Evolutionary conservation across 2,113 vertebrate genomes (phyloP).

Genomic region (Capra hircus): DNA sequence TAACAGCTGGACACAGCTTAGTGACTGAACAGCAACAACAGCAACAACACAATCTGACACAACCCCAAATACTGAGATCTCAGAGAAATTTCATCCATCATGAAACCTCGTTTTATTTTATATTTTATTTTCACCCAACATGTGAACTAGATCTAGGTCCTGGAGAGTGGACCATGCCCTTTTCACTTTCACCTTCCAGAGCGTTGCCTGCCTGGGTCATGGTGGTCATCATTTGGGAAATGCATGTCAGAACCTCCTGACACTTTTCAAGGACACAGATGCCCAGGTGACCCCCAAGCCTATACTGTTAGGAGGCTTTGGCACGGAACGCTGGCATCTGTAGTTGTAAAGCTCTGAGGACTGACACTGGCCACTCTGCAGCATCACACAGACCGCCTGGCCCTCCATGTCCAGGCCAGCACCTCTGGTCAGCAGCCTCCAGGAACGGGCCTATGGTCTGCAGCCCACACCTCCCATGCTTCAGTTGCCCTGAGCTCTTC

Average conservation of each 20-base stretch:
- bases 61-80: background rate
- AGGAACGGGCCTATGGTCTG: accelerated
- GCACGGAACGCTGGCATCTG: accelerated
- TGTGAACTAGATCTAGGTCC: background rate
- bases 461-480: background rate
- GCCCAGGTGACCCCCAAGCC: background rate
- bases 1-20: background rate
- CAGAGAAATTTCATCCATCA: background rate
- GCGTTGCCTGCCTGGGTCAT: background rate
- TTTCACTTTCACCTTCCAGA: background rate
- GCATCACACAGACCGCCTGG: accelerated
- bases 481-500: background rate
- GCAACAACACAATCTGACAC: background rate
- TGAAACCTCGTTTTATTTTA: background rate
- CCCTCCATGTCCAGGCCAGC: background rate
- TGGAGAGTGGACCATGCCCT: too few relatives aligned
- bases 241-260: background rate
- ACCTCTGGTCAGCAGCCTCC: background rate
- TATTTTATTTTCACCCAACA: background rate
- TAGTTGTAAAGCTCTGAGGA: accelerated
- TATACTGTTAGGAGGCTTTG: accelerated
- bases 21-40: background rate
- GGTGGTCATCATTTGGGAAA: background rate
- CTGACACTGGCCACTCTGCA: accelerated
- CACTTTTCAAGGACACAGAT: background rate